phyloP scores from a whole-genome alignment of 1,140 invertebrate species.

The Tetragnatha versicolor region DNA sequence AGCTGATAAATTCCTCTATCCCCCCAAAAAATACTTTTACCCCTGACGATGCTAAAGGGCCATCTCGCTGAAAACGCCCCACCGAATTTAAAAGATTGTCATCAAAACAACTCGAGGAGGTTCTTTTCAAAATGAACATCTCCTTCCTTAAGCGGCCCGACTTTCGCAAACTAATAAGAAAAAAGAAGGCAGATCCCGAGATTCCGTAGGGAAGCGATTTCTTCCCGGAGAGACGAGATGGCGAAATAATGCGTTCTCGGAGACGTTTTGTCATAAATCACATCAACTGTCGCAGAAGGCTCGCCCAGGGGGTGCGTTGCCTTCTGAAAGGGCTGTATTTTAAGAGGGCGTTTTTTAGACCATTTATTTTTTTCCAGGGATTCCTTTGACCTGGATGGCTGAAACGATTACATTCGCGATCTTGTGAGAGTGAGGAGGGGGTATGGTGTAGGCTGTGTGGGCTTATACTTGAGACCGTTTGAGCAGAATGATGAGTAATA shows the following conservation, averaged over 20 bases:
- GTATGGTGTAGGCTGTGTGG: no score
- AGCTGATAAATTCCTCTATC: no score
- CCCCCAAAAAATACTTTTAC: no score
- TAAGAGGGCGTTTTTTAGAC: not conserved
- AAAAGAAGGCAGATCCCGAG: not conserved
- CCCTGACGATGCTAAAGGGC: no score
- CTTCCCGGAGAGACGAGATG: constrained; percentile 20
- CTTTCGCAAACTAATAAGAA: not conserved
- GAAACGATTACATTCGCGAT: no score
- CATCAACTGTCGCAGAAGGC: constrained; percentile 17
- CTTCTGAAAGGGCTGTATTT: not conserved
- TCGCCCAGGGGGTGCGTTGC: not conserved
- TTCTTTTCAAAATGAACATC: not conserved
- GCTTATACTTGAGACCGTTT: no score
- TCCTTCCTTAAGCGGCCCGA: not conserved
- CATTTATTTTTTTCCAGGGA: not conserved
- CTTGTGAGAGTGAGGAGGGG: no score
- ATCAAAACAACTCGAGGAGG: not conserved
- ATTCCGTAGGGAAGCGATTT: constrained; percentile 36
- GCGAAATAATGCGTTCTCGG: constrained; percentile 30
- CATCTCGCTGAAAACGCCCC: no score
- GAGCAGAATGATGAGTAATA: no score
- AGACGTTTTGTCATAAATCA: constrained; percentile 40
- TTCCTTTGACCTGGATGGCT: no score
- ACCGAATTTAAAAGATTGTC: not conserved